These are phyloP conservation scores for Limnephilus rhombicus DNA, from an alignment of 2,888 invertebrate species.

Conservation along the genomic window DNA sequence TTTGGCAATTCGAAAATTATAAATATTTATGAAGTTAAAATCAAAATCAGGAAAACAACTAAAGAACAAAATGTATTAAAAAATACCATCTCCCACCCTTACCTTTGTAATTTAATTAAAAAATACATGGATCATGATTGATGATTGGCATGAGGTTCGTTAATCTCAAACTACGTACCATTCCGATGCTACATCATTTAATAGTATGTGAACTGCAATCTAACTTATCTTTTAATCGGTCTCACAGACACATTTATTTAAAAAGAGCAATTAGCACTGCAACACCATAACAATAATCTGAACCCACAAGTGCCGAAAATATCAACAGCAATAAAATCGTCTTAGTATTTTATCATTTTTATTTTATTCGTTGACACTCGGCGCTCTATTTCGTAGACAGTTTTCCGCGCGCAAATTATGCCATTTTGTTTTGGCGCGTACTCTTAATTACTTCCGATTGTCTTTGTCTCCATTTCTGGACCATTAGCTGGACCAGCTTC, in stretches of 20 bases:
- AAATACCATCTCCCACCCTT: no score
- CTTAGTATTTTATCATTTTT: neutral
- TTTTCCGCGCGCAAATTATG: conserved; percentile 43
- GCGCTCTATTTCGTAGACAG: conserved; percentile 13
- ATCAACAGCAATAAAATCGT: neutral
- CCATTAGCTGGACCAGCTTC: conserved; percentile 60
- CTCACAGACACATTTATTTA: neutral
- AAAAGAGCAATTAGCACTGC: neutral
- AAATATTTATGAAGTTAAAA: no score
- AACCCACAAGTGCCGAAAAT: neutral
- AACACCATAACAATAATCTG: neutral
- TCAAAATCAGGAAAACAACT: no score
- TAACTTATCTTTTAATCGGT: no score
- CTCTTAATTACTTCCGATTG: conserved; percentile 64
- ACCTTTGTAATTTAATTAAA: no score
- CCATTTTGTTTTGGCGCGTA: conserved; percentile 55
- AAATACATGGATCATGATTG: no score
- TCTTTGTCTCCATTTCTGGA: conserved; percentile 61
- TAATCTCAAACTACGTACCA: neutral
- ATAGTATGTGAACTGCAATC: no score
- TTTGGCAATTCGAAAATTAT: no score
- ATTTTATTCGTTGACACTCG: neutral
- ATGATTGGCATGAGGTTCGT: neutral
- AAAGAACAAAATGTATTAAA: no score
- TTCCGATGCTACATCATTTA: neutral